Conservation (phyloP, 1,140 invertebrate genomes). For the Caenorhabditis latens region DNA sequence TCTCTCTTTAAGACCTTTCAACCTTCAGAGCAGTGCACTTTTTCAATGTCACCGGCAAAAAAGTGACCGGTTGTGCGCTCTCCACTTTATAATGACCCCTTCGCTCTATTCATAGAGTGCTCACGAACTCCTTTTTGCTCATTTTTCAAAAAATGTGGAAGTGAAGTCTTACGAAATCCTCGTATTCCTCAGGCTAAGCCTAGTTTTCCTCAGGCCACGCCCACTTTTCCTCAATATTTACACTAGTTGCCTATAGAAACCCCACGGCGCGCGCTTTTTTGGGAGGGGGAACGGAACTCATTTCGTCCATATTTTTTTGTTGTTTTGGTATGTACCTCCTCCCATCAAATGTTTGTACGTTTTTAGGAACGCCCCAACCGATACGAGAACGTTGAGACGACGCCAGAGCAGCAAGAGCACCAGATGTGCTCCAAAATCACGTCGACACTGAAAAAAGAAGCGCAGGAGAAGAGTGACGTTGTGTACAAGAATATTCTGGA, state of each 20-base stretch:
- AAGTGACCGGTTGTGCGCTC: background rate
- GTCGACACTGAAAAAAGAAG: constrained; percentile 22
- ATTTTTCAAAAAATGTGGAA: background rate
- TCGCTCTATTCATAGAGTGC: background rate
- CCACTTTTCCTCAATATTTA: constrained; percentile 10
- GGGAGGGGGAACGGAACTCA: no score
- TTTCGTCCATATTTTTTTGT: background rate
- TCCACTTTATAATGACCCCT: background rate
- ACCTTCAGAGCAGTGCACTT: no score
- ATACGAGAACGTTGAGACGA: constrained; percentile 13
- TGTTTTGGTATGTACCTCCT: background rate
- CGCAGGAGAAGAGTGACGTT: constrained; percentile 21
- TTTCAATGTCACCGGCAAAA: background rate
- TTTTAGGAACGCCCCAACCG: background rate
- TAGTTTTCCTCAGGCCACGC: background rate
- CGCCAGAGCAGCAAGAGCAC: background rate
- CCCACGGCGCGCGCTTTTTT: background rate
- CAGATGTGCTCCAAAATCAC: constrained; percentile 48
- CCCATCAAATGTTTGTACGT: background rate
- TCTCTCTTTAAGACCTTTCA: background rate
- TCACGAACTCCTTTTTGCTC: background rate
- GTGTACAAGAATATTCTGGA: background rate
- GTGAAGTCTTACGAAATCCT: constrained; percentile 16
- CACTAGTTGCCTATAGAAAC: constrained; percentile 30
- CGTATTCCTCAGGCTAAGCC: background rate